These are phyloP conservation scores for Parthenolecanium corni DNA, from an alignment of 2,888 invertebrate genomes.

Conservation along the genomic window DNA sequence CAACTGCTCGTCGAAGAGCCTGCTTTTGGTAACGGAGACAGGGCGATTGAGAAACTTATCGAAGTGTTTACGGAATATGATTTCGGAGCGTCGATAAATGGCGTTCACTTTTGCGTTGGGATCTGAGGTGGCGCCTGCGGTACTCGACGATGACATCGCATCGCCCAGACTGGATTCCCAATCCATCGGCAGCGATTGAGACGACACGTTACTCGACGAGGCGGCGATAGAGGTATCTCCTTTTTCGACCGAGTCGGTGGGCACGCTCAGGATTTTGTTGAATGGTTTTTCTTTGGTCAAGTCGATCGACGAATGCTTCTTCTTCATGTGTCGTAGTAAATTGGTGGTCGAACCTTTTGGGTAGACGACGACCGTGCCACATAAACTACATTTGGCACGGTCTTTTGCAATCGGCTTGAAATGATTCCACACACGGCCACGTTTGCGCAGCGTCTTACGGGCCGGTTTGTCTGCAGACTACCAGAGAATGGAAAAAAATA, in stretches of 20 bases:
- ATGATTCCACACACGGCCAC: slow-evolving; percentile 20
- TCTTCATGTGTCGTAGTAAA: slow-evolving; percentile 14
- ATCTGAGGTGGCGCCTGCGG: too few relatives aligned
- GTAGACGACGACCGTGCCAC: slow-evolving; percentile 7
- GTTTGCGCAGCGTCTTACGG: slow-evolving; percentile 7
- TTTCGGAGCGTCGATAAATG: slow-evolving; percentile 14
- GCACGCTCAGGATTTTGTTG: neutral
- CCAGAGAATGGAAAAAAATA: neutral
- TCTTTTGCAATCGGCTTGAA: slow-evolving; percentile 14
- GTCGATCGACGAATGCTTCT: slow-evolving; percentile 14
- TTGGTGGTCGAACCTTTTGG: slow-evolving; percentile 21
- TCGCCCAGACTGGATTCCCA: neutral
- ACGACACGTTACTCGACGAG: too few relatives aligned
- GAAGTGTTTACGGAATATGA: slow-evolving; percentile 20
- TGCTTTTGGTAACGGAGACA: slow-evolving; percentile 17
- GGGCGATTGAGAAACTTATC: slow-evolving; percentile 22
- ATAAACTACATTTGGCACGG: slow-evolving; percentile 12
- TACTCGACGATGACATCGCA: neutral
- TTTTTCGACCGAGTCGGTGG: too few relatives aligned
- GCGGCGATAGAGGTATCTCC: too few relatives aligned
- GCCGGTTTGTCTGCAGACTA: neutral
- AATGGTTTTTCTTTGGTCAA: slow-evolving; percentile 18
- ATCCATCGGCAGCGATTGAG: too few relatives aligned
- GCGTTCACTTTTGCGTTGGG: slow-evolving; percentile 11
- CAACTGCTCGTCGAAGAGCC: slow-evolving; percentile 17